phyloP scores from a whole-genome alignment of 2,797 vertebrate species.

The Picus viridis region DNA sequence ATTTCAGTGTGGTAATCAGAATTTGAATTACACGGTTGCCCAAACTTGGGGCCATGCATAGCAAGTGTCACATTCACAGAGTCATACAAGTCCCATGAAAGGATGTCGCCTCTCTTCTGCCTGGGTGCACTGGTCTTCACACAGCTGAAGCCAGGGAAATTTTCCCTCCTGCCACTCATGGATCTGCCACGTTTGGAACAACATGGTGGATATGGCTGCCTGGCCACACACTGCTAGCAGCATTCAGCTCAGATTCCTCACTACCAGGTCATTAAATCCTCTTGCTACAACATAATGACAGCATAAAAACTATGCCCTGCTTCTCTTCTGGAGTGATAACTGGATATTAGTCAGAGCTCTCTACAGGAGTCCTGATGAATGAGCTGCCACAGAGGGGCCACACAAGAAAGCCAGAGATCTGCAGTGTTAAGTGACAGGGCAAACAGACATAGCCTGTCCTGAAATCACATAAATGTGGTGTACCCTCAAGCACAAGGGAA shows the following conservation, averaged over 20 bases:
- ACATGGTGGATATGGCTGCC: not conserved
- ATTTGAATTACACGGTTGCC: not conserved
- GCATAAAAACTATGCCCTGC: not conserved
- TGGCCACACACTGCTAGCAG: not conserved
- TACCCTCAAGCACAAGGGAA: not conserved
- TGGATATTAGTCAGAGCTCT: not conserved
- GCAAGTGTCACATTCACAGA: not conserved
- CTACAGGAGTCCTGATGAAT: not conserved
- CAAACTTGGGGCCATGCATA: not conserved
- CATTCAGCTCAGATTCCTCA: not conserved
- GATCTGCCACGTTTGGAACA: not conserved
- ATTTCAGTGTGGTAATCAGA: not conserved
- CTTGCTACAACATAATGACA: not conserved
- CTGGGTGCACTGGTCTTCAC: not conserved
- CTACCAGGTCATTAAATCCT: not conserved
- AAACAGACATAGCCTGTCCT: not conserved
- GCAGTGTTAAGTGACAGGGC: not conserved
- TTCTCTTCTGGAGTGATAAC: not conserved
- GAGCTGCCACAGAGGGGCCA: not conserved
- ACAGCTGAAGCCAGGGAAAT: not conserved
- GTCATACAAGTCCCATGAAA: not conserved
- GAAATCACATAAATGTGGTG: accelerated
- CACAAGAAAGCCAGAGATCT: not conserved
- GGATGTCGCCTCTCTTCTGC: not conserved
- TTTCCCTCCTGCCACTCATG: not conserved